Evolutionary conservation across 2,113 vertebrate genomes (phyloP).

Genomic region (Clupea harengus): DNA sequence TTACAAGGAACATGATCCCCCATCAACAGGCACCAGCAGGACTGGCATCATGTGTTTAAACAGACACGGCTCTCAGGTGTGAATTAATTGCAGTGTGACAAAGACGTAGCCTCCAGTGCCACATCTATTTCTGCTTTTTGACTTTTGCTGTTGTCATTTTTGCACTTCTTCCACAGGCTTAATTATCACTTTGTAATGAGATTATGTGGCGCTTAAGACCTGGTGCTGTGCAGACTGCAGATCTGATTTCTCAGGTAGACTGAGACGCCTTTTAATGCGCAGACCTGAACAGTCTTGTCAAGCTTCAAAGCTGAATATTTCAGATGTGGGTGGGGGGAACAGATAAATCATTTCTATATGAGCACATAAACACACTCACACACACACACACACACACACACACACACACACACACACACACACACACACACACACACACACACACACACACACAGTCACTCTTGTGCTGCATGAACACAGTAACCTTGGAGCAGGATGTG

Average conservation of each 20-base stretch:
- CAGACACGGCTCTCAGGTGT: background rate
- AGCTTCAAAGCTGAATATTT: no score
- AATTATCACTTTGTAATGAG: constrained; percentile 7
- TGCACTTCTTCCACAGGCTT: background rate
- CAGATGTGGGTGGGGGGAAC: no score
- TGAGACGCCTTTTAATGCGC: background rate
- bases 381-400: background rate
- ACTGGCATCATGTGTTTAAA: background rate
- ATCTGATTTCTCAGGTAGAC: background rate
- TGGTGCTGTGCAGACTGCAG: background rate
- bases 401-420: background rate
- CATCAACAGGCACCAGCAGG: background rate
- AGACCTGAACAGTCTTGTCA: no score
- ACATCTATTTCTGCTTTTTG: background rate
- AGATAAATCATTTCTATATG: background rate
- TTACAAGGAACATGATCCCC: no score
- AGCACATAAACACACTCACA: background rate
- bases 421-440: background rate
- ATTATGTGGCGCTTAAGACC: background rate
- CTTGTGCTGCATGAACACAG: background rate
- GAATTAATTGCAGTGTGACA: background rate
- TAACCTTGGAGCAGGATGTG: background rate
- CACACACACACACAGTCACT: background rate
- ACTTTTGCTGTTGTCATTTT: background rate
- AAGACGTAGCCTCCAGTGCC: background rate